Evolutionary conservation across 2,797 vertebrate genomes (phyloP), one percentile per base, ranked within the genome.

Genomic region (Myiothlypis chrysogaster): DNA sequence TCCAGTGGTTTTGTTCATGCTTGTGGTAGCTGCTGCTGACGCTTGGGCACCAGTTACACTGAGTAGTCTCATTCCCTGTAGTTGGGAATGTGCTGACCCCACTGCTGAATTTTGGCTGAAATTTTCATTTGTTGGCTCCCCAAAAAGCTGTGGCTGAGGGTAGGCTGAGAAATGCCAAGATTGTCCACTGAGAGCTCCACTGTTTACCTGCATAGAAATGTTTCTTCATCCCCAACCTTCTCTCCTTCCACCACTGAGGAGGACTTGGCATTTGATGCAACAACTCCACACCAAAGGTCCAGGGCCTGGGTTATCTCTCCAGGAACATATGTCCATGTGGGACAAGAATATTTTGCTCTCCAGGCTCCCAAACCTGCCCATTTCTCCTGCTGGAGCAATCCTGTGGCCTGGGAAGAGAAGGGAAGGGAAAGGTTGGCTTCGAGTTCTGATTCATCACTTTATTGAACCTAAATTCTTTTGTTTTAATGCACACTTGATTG

Each of bases 401-500:
- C 39, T 63, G 16, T 83, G 76, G 70, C 56, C 60, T 81, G 56
- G 85, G 65, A 89, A 41, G 77, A 60, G 55, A 69, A 96, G 56
- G 65, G 80, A 71, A 66, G 70, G 87, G 70, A 61, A 94, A 97
- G 95, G 95, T 96, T 97, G 94, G 71, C 88, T 97, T 97, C 92
- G 92, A 57, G 49, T 68, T 96, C 96, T 97, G 97, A 98, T 97
- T 98, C 97, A 98, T 98, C 97, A 98, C 94, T 98, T 98, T 96
- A 97, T 95, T 96, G 94, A 97, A 97, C 97, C 97, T 96, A 97
- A 98, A 96, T 97, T 96, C 97, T 94, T 98, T 98, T 98, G 97
- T 98, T 98, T 98, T 97, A 98, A 98, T 98, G 98, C 97, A 96
- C 95, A 91, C 93, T 97, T 97, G 97, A 98, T 97, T 96, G 98